Percentiles rank a stretch among this genome's conserved stretches.
phyloP scores from a whole-genome alignment of 2,888 invertebrate genomes.

The Parelbella ahira region DNA sequence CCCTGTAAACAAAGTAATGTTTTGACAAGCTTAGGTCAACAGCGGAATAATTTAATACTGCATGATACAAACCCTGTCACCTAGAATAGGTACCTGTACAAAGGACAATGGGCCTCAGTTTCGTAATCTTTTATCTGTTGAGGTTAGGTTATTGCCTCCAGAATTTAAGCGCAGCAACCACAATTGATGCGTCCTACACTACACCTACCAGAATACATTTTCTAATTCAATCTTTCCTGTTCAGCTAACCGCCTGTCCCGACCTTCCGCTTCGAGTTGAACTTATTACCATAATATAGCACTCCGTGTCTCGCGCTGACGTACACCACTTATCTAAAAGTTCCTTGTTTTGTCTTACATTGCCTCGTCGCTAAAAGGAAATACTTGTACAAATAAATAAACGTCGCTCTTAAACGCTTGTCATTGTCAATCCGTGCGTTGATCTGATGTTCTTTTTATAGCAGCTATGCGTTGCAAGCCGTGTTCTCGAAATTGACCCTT shows the following conservation, averaged over 20 bases:
- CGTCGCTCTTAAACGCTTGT: constrained; percentile 72
- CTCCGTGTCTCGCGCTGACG: constrained; percentile 44
- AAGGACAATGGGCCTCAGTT: constrained; percentile 12
- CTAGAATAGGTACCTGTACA: constrained; percentile 9
- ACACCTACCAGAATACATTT: constrained; percentile 40
- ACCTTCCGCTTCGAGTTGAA: constrained; percentile 51
- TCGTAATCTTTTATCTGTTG: constrained; percentile 16
- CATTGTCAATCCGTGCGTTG: constrained; percentile 72
- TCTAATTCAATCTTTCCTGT: constrained; percentile 66
- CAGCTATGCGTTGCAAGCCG: constrained; percentile 36
- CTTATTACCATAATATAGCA: constrained; percentile 67
- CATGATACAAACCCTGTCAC: constrained; percentile 5
- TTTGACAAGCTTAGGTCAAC: background rate
- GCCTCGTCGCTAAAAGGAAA: constrained; percentile 74
- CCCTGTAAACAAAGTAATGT: constrained; percentile 2
- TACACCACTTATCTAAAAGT: constrained; percentile 72
- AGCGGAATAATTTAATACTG: constrained; percentile 14
- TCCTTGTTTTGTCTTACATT: constrained; percentile 62
- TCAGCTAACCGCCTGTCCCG: constrained; percentile 45
- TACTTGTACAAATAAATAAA: constrained; percentile 78
- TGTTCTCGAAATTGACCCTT: constrained; percentile 74
- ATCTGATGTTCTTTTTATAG: constrained; percentile 71
- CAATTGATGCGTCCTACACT: constrained; percentile 25
- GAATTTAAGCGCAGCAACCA: constrained; percentile 18
- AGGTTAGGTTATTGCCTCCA: constrained; percentile 20